phyloP scores from a whole-genome alignment of 2,113 vertebrate species.

The Tichodroma muraria region DNA sequence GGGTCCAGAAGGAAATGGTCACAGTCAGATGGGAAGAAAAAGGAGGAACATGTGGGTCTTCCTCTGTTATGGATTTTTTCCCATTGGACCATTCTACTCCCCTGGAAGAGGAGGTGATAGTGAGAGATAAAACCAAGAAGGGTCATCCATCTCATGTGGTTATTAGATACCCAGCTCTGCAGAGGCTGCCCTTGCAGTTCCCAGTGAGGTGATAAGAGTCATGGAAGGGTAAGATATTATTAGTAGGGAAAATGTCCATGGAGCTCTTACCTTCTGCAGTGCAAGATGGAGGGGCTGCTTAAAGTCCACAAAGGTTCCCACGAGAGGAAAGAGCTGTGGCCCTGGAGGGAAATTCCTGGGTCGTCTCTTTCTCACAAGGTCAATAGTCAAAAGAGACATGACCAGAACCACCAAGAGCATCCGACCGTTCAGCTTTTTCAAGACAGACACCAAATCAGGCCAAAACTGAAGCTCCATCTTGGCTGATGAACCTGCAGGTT shows the following conservation, averaged over 20 bases:
- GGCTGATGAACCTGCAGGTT: neutral
- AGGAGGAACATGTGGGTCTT: neutral
- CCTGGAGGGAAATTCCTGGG: constrained; percentile 69
- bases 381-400: constrained; percentile 54
- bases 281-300: constrained; percentile 33
- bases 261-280: constrained; percentile 61
- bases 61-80: neutral
- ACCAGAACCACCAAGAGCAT: constrained; percentile 59
- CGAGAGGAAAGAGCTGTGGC: constrained; percentile 51
- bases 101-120: neutral
- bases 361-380: constrained; percentile 66
- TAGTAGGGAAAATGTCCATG: neutral
- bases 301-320: constrained; percentile 65
- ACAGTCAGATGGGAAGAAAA: neutral
- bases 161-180: neutral
- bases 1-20: neutral
- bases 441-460: neutral
- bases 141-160: neutral
- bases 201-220: neutral
- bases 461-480: constrained; percentile 29
- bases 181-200: neutral
- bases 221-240: neutral
- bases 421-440: constrained; percentile 32
- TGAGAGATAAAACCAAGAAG: neutral
- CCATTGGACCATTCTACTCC: neutral